Evolutionary conservation across 2,797 vertebrate genomes (phyloP).

Genomic region (Cirrhinus mrigala): DNA sequence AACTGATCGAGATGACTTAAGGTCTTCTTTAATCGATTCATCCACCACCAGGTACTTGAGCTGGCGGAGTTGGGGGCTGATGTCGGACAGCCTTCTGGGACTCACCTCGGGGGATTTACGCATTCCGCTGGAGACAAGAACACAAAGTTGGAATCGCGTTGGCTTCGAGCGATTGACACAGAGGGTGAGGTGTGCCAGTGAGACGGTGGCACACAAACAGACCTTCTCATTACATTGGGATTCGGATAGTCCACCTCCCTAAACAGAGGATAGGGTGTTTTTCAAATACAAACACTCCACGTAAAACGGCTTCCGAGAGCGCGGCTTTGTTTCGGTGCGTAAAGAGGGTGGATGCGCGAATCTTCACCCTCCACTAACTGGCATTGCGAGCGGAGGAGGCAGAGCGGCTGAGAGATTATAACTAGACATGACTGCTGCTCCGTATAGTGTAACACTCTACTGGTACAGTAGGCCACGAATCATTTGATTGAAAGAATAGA

Average conservation of each 20-base stretch:
- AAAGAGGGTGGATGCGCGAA: constrained; percentile 59
- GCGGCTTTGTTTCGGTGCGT: constrained; percentile 54
- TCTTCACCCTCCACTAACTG: constrained; percentile 72
- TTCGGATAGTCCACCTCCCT: neutral
- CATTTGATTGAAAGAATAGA: constrained; percentile 31
- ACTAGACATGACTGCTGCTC: constrained; percentile 72
- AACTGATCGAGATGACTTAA: constrained; percentile 92
- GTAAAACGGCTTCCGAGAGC: constrained; percentile 29
- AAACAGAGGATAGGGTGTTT: neutral
- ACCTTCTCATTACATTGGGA: constrained; percentile 44
- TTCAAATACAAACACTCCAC: neutral
- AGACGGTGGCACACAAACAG: constrained; percentile 14
- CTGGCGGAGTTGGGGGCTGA: constrained; percentile 96
- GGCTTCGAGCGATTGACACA: constrained; percentile 21
- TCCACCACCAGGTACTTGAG: constrained; percentile 96
- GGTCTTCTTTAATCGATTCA: constrained; percentile 93
- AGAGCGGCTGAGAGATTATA: constrained; percentile 67
- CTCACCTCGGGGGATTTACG: constrained; percentile 93
- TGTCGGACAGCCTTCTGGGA: constrained; percentile 94
- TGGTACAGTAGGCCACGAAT: constrained; percentile 47
- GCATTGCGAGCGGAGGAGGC: constrained; percentile 63
- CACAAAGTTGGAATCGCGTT: constrained; percentile 55
- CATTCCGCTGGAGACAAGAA: constrained; percentile 84
- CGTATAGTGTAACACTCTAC: constrained; percentile 58
- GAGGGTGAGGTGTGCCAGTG: constrained; percentile 36